phyloP scores from a whole-genome alignment of 92 coral and sea anemone genomes.

The Actinostola sp. region DNA sequence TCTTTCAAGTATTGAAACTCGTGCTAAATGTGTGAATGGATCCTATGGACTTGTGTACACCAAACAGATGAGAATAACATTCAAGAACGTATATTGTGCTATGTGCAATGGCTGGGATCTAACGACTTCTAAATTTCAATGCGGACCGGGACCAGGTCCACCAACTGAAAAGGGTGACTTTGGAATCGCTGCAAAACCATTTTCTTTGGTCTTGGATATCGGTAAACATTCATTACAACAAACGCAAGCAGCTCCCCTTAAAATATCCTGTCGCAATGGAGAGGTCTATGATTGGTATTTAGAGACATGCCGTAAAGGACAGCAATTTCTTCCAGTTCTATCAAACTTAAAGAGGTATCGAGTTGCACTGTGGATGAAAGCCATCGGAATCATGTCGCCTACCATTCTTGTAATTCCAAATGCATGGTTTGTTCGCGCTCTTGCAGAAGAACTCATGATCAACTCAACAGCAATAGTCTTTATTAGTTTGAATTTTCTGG shows the following conservation, averaged over 20 bases:
- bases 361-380: conserved; percentile 23
- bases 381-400: not conserved
- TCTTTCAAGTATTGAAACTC: not conserved
- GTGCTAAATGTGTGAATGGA: not conserved
- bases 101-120: not conserved
- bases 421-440: no score
- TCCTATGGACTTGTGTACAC: not conserved
- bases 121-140: not conserved
- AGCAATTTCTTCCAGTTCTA: not conserved
- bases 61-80: no score
- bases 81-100: no score
- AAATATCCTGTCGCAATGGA: not conserved
- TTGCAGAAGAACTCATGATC: no score
- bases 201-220: conserved; percentile 21
- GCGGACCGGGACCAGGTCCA: not conserved
- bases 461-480: no score
- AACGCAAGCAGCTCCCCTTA: not conserved
- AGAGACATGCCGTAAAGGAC: conserved; percentile 23
- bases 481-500: no score
- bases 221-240: not conserved
- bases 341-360: conserved; percentile 5
- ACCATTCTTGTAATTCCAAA: no score
- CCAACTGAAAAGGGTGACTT: no score
- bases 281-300: conserved; percentile 19
- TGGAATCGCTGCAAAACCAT: conserved; percentile 10